Evolutionary conservation across 1,140 invertebrate genomes (phyloP), one percentile per base, ranked within the genome.

Genomic region (Brachionus rubens): DNA sequence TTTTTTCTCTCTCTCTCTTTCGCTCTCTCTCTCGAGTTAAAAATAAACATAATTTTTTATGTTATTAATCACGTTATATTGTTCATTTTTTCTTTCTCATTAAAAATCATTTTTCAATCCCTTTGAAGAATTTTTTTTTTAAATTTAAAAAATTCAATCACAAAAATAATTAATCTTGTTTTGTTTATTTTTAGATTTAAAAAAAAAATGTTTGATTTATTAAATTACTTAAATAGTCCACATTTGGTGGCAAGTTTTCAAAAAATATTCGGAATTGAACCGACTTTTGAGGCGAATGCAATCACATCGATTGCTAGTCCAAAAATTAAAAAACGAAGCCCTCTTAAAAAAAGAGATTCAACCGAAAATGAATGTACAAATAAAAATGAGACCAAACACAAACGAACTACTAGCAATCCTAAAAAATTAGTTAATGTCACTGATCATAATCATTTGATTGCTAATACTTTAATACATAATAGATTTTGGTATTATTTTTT

Each of bases 401-500:
- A 50, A 19, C 43, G 46, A 36, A 70, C 12, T 28, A 28, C n/a
- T 14, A 48, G 46, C 16, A 48, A 50, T 33, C 26, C 43, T 14
- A 50, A 70, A 36, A 70, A 48, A 33, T 12, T 48, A 30, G 43
- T 48, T 9, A 48, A 70, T 33, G 50, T 70, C 2, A 54, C 48
- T 36, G 48, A 75, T 47, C 48, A 54, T n/a, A 75, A 30, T 40
- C 26, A 54, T 30, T 28, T 72, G 9, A 54, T 72, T 19, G 68
- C 68, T 4, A 50, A 54, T 16, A 72, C 68, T 50, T 30, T 40
- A 24, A 72, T 72, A 4, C 68, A 72, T 21, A 72, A 43, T 54
- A 28, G 72, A 3, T 75, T 75, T 75, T 75, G 72, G 72, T 75
- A 75, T 54, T 75, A 75, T 41, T 41, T 75, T 54, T 75, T 75